Conservation (phyloP, 2,797 vertebrate species). For the Galaxias olidus region DNA sequence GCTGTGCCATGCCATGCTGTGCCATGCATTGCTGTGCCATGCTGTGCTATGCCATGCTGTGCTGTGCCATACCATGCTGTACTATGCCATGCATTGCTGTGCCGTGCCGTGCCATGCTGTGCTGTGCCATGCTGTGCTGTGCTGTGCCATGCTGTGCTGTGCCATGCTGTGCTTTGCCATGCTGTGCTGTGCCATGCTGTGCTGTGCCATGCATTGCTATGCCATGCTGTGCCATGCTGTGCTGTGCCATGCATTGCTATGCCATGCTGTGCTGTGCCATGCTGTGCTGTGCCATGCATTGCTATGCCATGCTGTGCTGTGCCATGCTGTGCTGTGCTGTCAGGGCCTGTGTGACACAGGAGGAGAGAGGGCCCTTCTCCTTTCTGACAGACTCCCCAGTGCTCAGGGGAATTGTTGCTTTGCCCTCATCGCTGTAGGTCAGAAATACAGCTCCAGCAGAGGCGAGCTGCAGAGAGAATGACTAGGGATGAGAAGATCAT, state of each 20-base stretch:
- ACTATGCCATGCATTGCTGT: too few species aligned
- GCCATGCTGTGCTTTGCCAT: neutral
- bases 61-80: too few species aligned
- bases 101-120: too few species aligned
- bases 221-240: too few species aligned
- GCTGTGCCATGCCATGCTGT: too few species aligned
- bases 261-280: neutral
- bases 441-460: conserved; percentile 29
- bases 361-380: conserved; percentile 6
- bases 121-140: too few species aligned
- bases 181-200: too few species aligned
- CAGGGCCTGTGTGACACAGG: conserved; percentile 14
- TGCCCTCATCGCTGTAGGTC: conserved; percentile 49
- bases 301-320: neutral
- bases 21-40: too few species aligned
- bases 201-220: too few species aligned
- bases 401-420: conserved; percentile 47
- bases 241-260: too few species aligned
- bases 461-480: conserved; percentile 23
- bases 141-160: too few species aligned
- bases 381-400: conserved; percentile 21
- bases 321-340: neutral
- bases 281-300: neutral
- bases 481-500: conserved; percentile 43
- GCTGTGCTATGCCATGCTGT: too few species aligned